Base-by-base conservation (phyloP, 2,888 invertebrate genomes). In the Polydrusus tereticollis region DNA sequence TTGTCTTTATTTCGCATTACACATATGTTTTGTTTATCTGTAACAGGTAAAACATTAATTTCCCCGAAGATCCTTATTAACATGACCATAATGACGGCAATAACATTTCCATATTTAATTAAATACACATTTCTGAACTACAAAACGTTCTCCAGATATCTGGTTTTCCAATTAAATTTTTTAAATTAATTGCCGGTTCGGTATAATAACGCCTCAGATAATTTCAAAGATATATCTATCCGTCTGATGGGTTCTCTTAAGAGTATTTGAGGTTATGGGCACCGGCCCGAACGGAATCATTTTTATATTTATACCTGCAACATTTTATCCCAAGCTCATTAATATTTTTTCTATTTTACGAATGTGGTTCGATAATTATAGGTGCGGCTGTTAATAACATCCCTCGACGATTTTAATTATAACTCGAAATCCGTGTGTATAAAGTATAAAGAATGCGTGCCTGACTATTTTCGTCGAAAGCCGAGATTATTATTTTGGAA, bases 401-500 rank as follows among this genome's bases (percentile, higher is more conserved):
- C 71, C 74, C 70, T 68, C 63, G 70, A 68, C 67, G 70, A 63
- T 66, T 73, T 73, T 73, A 73, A 73, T 73, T 73, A 73, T 70
- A 73, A 58, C 52, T 73, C 65, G 60, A 69, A 66, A 65, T 69
- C 67, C 72, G 66, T 66, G 66, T 64, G 52, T n/a, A n/a, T n/a
- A n/a, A n/a, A n/a, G 66, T 64, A 57, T 73, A 71, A 68, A 67
- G 76, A 76, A 76, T 76, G 75, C 70, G 74, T 50, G 67, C 20
- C 43, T 47, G 45, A 72, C 73, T 79, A 78, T 78, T 78, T 78
- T 75, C 57, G 78, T 76, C 65, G 65, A 59, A 64, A 72, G 47
- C 50, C 47, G 57, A 68, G 77, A 75, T 71, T 75, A 69, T 70
- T 77, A 78, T 80, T 80, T 80, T 78, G 76, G 77, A 80, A 80